Conservation (phyloP, 2,888 invertebrate genomes). For the Philaethria dido region DNA sequence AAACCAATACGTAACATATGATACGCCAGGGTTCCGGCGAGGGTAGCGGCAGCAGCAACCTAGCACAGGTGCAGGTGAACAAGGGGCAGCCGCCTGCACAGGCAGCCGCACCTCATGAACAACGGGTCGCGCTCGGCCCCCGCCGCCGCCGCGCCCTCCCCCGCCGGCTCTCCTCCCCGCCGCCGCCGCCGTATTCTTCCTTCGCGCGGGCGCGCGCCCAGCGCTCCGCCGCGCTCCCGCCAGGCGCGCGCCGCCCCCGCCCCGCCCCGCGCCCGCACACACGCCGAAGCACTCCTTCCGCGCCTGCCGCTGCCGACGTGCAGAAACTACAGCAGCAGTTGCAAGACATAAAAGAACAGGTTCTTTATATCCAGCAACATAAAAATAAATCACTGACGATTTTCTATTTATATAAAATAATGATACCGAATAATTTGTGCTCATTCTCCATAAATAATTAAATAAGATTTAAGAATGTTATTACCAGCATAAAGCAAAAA, state of each 20-base stretch:
- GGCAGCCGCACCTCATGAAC: slow-evolving; percentile 76
- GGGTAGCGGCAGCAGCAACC: slow-evolving; percentile 61
- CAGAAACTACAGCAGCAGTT: slow-evolving; percentile 89
- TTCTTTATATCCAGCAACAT: too few relatives aligned
- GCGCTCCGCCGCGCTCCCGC: slow-evolving; percentile 78
- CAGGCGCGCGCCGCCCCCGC: slow-evolving; percentile 87
- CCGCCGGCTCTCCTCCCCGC: slow-evolving; percentile 65
- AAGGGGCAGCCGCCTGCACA: slow-evolving; percentile 75
- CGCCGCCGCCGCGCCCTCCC: slow-evolving; percentile 40
- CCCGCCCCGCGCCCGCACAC: slow-evolving; percentile 41
- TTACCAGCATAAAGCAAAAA: too few relatives aligned
- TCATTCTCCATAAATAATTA: too few relatives aligned
- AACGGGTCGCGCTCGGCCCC: slow-evolving; percentile 64
- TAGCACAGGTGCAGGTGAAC: slow-evolving; percentile 76
- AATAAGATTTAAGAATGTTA: too few relatives aligned
- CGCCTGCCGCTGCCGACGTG: slow-evolving; percentile 85
- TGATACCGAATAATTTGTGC: too few relatives aligned
- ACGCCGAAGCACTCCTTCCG: too few relatives aligned
- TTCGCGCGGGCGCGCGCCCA: slow-evolving; percentile 51
- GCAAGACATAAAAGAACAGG: slow-evolving; percentile 99
- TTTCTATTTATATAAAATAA: too few relatives aligned
- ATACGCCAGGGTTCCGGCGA: slow-evolving; percentile 59
- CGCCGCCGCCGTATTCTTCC: slow-evolving; percentile 61
- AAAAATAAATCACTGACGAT: too few relatives aligned
- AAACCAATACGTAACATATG: neutral